phyloP scores from a whole-genome alignment of 2,888 invertebrate species.

The Drosophila maculinotata region DNA sequence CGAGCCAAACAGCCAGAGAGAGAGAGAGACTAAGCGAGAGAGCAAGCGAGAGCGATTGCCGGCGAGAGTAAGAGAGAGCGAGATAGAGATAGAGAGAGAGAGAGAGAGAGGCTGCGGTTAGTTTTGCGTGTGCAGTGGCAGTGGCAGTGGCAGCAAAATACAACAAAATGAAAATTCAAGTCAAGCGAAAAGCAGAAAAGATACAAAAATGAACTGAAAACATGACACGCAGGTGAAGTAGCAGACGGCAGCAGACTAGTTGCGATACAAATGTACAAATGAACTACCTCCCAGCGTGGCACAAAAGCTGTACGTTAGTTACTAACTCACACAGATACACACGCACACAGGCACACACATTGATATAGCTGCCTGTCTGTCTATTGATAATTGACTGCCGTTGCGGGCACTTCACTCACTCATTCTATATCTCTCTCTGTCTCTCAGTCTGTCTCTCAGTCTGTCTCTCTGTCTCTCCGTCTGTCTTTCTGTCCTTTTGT shows the following conservation, averaged over 20 bases:
- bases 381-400: slow-evolving; percentile 80
- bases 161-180: slow-evolving; percentile 73
- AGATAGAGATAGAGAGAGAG: slow-evolving; percentile 15
- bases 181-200: slow-evolving; percentile 40
- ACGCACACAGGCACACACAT: slow-evolving; percentile 3
- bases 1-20: slow-evolving; percentile 25
- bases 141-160: slow-evolving; percentile 53
- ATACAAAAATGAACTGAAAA: slow-evolving; percentile 32
- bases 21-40: slow-evolving; percentile 14
- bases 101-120: slow-evolving; percentile 51
- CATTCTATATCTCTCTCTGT: slow-evolving; percentile 21
- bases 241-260: slow-evolving; percentile 54
- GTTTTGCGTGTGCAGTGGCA: slow-evolving; percentile 75
- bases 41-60: slow-evolving; percentile 17
- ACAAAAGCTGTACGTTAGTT: slow-evolving; percentile 35
- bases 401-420: slow-evolving; percentile 60
- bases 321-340: slow-evolving; percentile 31
- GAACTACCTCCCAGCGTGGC: slow-evolving; percentile 25
- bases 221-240: slow-evolving; percentile 73
- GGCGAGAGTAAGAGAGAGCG: slow-evolving; percentile 26
- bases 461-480: slow-evolving; percentile 7
- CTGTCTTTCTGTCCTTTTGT: slow-evolving; percentile 26
- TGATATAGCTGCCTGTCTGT: slow-evolving; percentile 42
- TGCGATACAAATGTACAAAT: slow-evolving; percentile 61
- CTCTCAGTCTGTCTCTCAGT: slow-evolving; percentile 7